Conservation (phyloP, 2,888 invertebrate genomes). For the Lithodes maja region DNA sequence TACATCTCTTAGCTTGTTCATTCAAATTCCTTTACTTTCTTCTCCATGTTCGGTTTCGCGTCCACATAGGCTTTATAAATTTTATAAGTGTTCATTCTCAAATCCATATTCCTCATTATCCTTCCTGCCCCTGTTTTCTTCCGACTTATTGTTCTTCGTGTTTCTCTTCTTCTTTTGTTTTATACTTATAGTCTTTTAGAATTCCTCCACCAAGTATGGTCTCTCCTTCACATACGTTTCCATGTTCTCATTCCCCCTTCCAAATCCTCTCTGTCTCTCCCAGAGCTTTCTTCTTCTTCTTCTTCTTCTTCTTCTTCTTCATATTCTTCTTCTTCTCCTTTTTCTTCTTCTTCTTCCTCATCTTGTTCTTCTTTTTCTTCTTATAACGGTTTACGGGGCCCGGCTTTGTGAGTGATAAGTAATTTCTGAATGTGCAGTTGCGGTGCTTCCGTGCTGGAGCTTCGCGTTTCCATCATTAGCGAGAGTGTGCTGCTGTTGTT, state of each 20-base stretch:
- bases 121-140: neutral
- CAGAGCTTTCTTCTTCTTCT: neutral
- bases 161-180: neutral
- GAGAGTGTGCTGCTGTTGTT: neutral
- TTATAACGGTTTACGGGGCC: neutral
- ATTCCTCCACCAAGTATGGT: neutral
- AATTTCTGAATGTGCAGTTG: constrained; percentile 49
- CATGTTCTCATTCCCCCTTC: neutral
- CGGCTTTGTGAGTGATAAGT: constrained; percentile 46
- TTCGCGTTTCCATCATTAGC: neutral
- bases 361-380: constrained; percentile 19
- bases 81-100: no score
- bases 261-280: constrained; percentile 4
- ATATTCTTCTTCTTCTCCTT: constrained; percentile 20
- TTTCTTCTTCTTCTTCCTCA: constrained; percentile 12
- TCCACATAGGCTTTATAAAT: no score
- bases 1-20: no score
- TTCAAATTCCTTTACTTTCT: no score
- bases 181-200: neutral
- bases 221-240: neutral
- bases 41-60: no score
- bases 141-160: neutral
- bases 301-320: neutral
- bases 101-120: neutral
- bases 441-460: constrained; percentile 13